phyloP scores from a whole-genome alignment of 2,113 vertebrate genomes.

The Brachypteracias leptosomus region DNA sequence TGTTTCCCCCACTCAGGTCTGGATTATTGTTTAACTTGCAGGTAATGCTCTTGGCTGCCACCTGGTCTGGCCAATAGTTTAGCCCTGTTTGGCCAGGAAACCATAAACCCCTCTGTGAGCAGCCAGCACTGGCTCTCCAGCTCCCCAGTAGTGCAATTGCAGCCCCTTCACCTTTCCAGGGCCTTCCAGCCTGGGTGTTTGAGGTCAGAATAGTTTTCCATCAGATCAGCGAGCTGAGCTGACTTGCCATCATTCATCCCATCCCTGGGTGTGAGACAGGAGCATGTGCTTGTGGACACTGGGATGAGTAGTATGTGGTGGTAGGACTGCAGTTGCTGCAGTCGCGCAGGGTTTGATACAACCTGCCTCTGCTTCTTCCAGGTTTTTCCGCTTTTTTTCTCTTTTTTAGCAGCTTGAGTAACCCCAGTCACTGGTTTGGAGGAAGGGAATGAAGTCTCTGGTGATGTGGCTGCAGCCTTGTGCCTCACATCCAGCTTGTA shows the following conservation, averaged over 20 bases:
- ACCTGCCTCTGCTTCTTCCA: background rate
- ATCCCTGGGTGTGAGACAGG: background rate
- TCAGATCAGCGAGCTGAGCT: background rate
- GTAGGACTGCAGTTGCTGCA: background rate
- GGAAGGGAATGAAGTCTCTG: background rate
- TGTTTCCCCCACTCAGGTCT: background rate
- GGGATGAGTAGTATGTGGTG: background rate
- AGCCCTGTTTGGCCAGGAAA: background rate
- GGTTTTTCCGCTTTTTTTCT: background rate
- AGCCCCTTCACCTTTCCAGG: background rate
- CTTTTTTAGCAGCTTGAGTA: background rate
- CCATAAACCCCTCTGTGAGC: background rate
- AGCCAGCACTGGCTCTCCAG: background rate
- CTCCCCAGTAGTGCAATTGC: fast-evolving
- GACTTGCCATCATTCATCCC: background rate
- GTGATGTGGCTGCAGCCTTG: fast-evolving
- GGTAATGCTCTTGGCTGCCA: background rate
- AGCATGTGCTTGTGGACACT: background rate
- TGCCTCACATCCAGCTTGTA: fast-evolving
- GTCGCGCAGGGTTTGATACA: background rate
- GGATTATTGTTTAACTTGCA: background rate
- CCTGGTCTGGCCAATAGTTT: background rate
- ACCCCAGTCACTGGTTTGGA: background rate
- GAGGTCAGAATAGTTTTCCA: background rate
- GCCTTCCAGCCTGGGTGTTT: background rate